Evolutionary conservation across 2,113 vertebrate genomes (phyloP), one percentile per base, ranked within the genome.

Genomic region (Gadus macrocephalus): DNA sequence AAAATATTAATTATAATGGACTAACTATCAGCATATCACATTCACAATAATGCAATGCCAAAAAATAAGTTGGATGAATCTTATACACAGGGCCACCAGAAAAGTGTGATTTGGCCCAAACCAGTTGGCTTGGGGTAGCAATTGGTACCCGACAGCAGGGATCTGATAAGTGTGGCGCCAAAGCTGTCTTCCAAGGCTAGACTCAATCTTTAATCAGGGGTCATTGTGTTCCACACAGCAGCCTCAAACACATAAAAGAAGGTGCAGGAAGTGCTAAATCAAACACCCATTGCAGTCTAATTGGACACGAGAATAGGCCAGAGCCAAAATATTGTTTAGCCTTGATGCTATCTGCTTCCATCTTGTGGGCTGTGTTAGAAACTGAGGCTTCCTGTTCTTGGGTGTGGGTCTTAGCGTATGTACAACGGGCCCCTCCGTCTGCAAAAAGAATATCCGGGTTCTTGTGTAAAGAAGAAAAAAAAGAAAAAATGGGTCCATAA

Each of bases 301-400:
- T 84, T 91, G 89, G 81, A 78, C 83, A 79, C 86, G 89, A 87
- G 85, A 86, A 89, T 79, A 83, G 92, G 86, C 83, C 90, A 81
- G 17, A 73, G 89, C 76, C 87, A 81, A 87, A 86, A 89, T 85
- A 92, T 91, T 90, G 84, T 88, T 90, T 89, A 87, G 84, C 86
- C 92, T 79, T 77, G 91, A 88, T 71, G 64, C 88, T 92, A 95
- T 93, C 92, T 92, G 86, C 91, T 94, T 94, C 91, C 89, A 93
- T 93, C 93, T 92, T 89, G 91, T 88, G 89, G 91, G 91, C 91
- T 93, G 91, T 93, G 88, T 92, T 89, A 93, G 92, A 91, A 94
- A 90, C 89, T 85, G 88, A 80, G 85, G 88, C 92, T 98, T 98
- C 95, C 96, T 95, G 93, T 94, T 93, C 90, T 49, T 91, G 93